Evolutionary conservation across 2,797 vertebrate species (phyloP).

Genomic region (Danio jaintianensis): DNA sequence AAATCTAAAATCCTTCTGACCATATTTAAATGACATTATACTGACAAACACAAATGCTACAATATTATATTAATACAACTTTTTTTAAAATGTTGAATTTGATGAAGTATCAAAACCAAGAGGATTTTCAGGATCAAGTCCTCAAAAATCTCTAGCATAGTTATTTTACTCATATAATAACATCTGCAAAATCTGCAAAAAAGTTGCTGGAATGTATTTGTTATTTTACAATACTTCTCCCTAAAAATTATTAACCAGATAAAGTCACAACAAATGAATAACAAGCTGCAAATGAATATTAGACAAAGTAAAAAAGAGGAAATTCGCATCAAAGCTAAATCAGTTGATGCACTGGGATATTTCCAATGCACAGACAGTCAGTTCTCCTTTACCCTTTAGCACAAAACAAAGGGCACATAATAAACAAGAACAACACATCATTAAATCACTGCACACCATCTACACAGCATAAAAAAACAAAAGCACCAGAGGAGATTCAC

Average conservation of each 20-base stretch:
- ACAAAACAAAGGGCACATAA: constrained; percentile 7
- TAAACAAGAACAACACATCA: constrained; percentile 1
- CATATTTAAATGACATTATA: too few species aligned
- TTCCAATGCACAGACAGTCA: background rate
- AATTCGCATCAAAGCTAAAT: background rate
- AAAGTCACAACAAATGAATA: background rate
- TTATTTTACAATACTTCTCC: background rate
- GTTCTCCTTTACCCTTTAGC: background rate
- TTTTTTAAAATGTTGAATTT: background rate
- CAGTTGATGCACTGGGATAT: background rate
- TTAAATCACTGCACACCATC: constrained; percentile 27
- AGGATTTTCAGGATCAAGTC: constrained; percentile 5
- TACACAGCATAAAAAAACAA: background rate
- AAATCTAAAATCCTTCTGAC: too few species aligned
- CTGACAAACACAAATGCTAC: background rate
- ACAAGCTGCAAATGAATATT: background rate
- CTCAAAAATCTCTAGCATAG: background rate
- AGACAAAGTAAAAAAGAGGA: background rate
- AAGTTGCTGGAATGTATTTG: background rate
- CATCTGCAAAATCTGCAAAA: too few species aligned
- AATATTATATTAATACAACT: background rate
- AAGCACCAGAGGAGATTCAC: background rate
- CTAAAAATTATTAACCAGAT: too few species aligned
- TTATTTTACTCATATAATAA: constrained; percentile 2
- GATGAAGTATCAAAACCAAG: background rate